Percentiles rank a stretch among this genome's conserved stretches.
Evolutionary conservation across 1,140 invertebrate genomes (phyloP).

Genomic region (Diorhabda elongata): DNA sequence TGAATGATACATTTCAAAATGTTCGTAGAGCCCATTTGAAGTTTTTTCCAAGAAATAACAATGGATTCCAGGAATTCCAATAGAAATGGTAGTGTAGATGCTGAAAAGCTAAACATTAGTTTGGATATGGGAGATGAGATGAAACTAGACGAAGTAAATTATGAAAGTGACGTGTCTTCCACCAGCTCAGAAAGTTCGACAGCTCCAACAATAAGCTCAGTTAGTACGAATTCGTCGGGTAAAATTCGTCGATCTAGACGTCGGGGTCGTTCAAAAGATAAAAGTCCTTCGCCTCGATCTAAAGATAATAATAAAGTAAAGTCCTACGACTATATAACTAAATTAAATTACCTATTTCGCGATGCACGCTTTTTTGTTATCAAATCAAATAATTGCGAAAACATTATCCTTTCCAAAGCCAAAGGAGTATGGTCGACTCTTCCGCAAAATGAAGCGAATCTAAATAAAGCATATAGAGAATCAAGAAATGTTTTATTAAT

Average conservation of each 20-base stretch:
- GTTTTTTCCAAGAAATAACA: constrained; percentile 25
- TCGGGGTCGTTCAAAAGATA: constrained; percentile 50
- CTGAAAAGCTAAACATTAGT: constrained; percentile 45
- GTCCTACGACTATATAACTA: constrained; percentile 80
- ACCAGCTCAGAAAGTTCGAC: constrained; percentile 63
- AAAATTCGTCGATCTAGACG: constrained; percentile 52
- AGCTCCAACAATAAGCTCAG: constrained; percentile 69
- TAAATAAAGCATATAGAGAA: constrained; percentile 91
- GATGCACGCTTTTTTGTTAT: constrained; percentile 96
- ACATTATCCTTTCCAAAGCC: constrained; percentile 89
- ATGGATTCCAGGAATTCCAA: constrained; percentile 41
- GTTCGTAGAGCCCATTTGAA: too few relatives aligned
- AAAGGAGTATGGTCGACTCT: constrained; percentile 97
- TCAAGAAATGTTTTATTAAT: constrained; percentile 91
- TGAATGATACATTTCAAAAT: too few relatives aligned
- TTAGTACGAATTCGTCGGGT: constrained; percentile 61
- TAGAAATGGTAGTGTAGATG: constrained; percentile 44
- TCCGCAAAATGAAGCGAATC: constrained; percentile 92
- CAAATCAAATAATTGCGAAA: constrained; percentile 97
- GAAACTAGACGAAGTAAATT: constrained; percentile 47
- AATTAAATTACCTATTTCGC: constrained; percentile 91
- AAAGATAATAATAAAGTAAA: constrained; percentile 56
- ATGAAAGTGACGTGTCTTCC: constrained; percentile 75
- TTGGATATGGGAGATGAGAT: constrained; percentile 47
- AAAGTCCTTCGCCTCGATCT: constrained; percentile 51